phyloP scores from a whole-genome alignment of 1,140 invertebrate genomes.

The Tetramorium parvispinum region DNA sequence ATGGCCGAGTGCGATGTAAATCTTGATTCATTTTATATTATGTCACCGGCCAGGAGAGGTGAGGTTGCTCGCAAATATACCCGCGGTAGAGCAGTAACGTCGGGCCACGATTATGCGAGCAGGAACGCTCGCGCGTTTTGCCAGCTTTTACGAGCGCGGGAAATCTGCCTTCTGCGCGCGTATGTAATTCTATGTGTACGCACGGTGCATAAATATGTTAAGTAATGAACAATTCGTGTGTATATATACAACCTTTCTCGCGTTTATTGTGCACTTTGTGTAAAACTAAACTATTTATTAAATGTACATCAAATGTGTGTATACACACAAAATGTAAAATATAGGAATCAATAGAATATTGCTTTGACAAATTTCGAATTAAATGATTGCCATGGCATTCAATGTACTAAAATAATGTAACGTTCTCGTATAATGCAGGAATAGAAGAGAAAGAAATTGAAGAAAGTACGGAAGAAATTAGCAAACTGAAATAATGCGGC shows the following conservation, averaged over 20 bases:
- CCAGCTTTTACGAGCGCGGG: conserved; percentile 68
- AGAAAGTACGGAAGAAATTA: background rate
- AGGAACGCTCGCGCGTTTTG: conserved; percentile 20
- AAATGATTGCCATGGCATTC: background rate
- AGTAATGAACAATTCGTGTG: background rate
- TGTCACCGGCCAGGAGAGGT: conserved; percentile 62
- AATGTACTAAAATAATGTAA: background rate
- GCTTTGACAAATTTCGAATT: background rate
- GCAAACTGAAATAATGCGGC: background rate
- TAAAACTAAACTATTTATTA: background rate
- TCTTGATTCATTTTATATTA: conserved; percentile 72
- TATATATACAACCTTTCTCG: background rate
- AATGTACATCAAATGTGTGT: background rate
- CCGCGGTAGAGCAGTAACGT: conserved; percentile 3
- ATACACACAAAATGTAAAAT: background rate
- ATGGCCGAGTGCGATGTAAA: conserved; percentile 72
- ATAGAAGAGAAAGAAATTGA: background rate
- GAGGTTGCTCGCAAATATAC: conserved; percentile 66
- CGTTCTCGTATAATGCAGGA: background rate
- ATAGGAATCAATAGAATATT: background rate
- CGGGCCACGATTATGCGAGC: conserved; percentile 56
- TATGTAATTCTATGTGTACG: background rate
- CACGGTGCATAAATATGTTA: conserved; percentile 21
- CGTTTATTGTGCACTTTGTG: background rate
- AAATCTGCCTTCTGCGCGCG: conserved; percentile 54